Base-by-base conservation (phyloP, 2,888 invertebrate species). In the Conomelus anceps region DNA sequence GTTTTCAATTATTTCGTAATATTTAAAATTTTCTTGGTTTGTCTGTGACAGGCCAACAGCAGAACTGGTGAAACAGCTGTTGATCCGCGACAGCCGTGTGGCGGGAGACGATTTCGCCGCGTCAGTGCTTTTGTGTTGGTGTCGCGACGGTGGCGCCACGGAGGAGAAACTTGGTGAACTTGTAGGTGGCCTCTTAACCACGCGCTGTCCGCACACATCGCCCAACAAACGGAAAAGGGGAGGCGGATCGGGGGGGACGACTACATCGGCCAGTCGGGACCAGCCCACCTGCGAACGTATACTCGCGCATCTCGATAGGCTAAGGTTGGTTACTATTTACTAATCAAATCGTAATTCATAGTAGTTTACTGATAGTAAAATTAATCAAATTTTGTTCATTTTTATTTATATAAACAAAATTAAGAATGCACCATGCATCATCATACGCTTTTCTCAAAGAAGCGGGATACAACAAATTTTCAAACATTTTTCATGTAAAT, bases 91-190 rank as follows among this genome's bases (percentile, higher is more conserved):
- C 92, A 94, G 96, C 11, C 96, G 96, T 92, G 95, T 95, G 88
- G 94, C 94, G 85, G 96, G 96, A 90, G 99, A 99, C 93, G 95
- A 96, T 90, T 98, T 99, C 94, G 97, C 98, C 20, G 97, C 98
- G 86, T 98, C 99, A 3, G 96, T 98, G 84, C 94, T 99, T 91
- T 97, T 98, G 92, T 97, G 97, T 94, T 99, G 98, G 99, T 98
- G 98, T 93, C 97, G 98, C 92, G 97, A 98, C 92, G 96, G 96
- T 92, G 98, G 98, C 92, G 97, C 98, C 92, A 96, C 96, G 92
- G 98, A 98, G 92, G 98, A 98, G 92, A 97, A 97, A 93, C 95
- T 97, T 90, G 97, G 96, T 6, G 97, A 97, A 93, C 94, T 97
- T 91, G 95, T 98, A 90, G 96, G 97, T 88, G 96, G 96, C 92